Conservation (phyloP, 2,888 invertebrate species). For the Xestia ashworthii region DNA sequence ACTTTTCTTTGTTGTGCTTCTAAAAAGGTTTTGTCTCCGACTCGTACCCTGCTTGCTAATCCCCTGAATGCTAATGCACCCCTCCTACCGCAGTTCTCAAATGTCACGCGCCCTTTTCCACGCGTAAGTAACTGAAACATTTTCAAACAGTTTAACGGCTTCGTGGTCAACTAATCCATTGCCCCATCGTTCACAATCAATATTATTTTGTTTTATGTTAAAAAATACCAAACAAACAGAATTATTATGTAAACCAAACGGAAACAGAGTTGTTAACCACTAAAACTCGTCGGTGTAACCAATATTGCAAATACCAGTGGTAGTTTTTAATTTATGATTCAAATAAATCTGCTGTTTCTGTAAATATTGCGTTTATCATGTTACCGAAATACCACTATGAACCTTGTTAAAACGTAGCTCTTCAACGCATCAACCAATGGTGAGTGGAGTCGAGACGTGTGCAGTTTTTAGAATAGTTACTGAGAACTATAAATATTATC, state of each 20-base stretch:
- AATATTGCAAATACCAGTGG: slow-evolving; percentile 53
- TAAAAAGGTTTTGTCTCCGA: slow-evolving; percentile 56
- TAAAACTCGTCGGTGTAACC: slow-evolving; percentile 46
- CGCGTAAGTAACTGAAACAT: slow-evolving; percentile 58
- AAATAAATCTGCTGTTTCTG: slow-evolving; percentile 62
- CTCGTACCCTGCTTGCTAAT: slow-evolving; percentile 53
- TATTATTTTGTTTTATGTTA: slow-evolving; percentile 45
- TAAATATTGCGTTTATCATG: slow-evolving; percentile 69
- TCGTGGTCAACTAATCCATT: slow-evolving; percentile 62
- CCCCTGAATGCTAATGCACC: slow-evolving; percentile 63
- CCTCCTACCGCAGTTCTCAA: slow-evolving; percentile 59
- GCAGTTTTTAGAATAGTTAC: slow-evolving; percentile 85
- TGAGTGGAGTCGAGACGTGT: slow-evolving; percentile 74
- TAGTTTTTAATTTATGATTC: slow-evolving; percentile 63
- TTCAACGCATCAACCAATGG: slow-evolving; percentile 65
- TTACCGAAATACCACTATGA: slow-evolving; percentile 64
- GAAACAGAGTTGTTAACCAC: slow-evolving; percentile 48
- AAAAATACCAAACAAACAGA: slow-evolving; percentile 39
- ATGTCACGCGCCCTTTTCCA: slow-evolving; percentile 63
- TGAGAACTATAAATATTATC: slow-evolving; percentile 86
- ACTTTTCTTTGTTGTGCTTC: slow-evolving; percentile 55
- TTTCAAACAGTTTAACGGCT: slow-evolving; percentile 64
- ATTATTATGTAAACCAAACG: slow-evolving; percentile 39
- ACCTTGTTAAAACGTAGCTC: slow-evolving; percentile 63
- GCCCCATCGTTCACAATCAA: slow-evolving; percentile 32